phyloP scores from a whole-genome alignment of 2,888 invertebrate species.

The Ormyrus thymus region DNA sequence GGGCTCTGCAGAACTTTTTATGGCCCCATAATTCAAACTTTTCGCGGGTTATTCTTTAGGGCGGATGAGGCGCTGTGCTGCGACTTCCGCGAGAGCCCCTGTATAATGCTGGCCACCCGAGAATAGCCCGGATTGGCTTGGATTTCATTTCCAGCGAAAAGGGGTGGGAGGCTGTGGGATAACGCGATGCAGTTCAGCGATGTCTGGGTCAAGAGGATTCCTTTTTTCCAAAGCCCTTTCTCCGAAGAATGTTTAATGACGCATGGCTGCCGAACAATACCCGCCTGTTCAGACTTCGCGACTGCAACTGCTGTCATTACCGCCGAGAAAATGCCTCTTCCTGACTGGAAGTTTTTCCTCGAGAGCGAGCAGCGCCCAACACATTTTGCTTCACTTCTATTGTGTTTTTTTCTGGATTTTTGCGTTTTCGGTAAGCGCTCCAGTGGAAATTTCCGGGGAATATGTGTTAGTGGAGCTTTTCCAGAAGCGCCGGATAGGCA shows the following conservation, averaged over 20 bases:
- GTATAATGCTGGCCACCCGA: not conserved
- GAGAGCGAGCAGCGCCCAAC: too few relatives aligned
- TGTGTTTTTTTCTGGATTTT: too few relatives aligned
- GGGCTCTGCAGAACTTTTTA: slow-evolving; percentile 66
- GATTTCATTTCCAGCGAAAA: slow-evolving; percentile 18
- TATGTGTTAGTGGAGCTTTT: too few relatives aligned
- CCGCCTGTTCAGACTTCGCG: too few relatives aligned
- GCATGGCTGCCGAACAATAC: slow-evolving; percentile 9
- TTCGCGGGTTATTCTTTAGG: slow-evolving; percentile 51
- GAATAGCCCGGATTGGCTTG: slow-evolving; percentile 26
- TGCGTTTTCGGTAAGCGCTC: too few relatives aligned
- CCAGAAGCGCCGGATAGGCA: too few relatives aligned
- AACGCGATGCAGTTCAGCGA: not conserved
- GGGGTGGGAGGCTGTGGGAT: not conserved
- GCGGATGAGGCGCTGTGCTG: not conserved
- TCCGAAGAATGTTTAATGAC: not conserved
- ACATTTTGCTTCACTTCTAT: too few relatives aligned
- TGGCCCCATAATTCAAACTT: slow-evolving; percentile 68
- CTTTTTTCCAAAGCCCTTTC: not conserved
- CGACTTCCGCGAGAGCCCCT: slow-evolving; percentile 1
- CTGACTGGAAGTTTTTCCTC: too few relatives aligned
- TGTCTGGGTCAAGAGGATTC: not conserved
- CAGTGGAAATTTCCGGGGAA: too few relatives aligned
- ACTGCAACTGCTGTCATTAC: too few relatives aligned
- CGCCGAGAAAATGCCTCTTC: too few relatives aligned